phyloP scores from a whole-genome alignment of 2,797 vertebrate species.

The Silurus aristotelis region DNA sequence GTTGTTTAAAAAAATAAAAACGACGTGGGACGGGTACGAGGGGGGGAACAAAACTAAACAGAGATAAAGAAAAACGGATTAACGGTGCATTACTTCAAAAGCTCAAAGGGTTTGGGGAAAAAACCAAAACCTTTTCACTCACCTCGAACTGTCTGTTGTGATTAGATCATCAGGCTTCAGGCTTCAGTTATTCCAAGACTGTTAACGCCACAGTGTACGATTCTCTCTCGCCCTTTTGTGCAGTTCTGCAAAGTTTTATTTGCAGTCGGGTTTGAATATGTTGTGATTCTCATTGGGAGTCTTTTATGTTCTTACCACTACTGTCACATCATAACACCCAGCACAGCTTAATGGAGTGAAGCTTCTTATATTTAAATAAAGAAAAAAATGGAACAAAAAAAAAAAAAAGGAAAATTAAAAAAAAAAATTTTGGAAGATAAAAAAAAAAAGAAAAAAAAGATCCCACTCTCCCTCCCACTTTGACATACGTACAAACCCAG shows the following conservation, averaged over 20 bases:
- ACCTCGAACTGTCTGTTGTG: constrained; percentile 42
- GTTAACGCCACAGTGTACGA: constrained; percentile 70
- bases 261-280: constrained; percentile 75
- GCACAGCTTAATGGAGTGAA: constrained; percentile 68
- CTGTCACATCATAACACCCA: constrained; percentile 69
- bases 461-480: constrained; percentile 65
- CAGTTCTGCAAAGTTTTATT: constrained; percentile 81
- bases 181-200: constrained; percentile 65
- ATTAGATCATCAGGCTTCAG: constrained; percentile 53
- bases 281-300: constrained; percentile 72
- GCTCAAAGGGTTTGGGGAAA: constrained; percentile 53
- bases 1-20: background rate
- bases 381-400: constrained; percentile 3
- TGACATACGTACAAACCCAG: constrained; percentile 83
- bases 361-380: constrained; percentile 60
- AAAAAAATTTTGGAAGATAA: constrained; percentile 47
- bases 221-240: constrained; percentile 58
- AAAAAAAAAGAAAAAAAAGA: constrained; percentile 59
- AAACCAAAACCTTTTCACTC: constrained; percentile 54
- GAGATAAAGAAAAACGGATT: constrained; percentile 40
- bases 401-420: background rate
- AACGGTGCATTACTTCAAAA: constrained; percentile 57
- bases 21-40: constrained; percentile 44
- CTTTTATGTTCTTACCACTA: constrained; percentile 69
- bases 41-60: background rate